Evolutionary conservation across 1,140 invertebrate genomes (phyloP).

Genomic region (Psilanteris sp.): DNA sequence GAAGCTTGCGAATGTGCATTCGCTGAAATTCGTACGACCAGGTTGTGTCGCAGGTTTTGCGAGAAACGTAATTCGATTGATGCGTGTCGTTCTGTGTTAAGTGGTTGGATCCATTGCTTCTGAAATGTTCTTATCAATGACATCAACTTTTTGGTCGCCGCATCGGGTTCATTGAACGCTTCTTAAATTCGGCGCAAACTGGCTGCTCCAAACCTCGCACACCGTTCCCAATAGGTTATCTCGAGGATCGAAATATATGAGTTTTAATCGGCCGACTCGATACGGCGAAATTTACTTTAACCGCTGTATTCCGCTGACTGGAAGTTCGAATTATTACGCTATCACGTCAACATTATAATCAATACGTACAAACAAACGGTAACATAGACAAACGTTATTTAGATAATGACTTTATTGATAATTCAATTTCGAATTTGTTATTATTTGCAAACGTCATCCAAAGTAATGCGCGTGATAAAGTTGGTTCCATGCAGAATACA

Average conservation of each 20-base stretch:
- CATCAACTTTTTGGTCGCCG: neutral
- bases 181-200: no score
- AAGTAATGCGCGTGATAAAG: slow-evolving; percentile 20
- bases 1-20: slow-evolving; percentile 26
- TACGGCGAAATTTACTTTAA: no score
- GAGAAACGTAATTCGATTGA: slow-evolving; percentile 9
- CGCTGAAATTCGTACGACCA: slow-evolving; percentile 22
- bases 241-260: no score
- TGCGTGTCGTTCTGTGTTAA: slow-evolving; percentile 30
- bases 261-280: no score
- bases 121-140: no score
- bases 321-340: slow-evolving; percentile 40
- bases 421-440: slow-evolving; percentile 27
- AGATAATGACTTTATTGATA: slow-evolving; percentile 42
- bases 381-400: slow-evolving; percentile 25
- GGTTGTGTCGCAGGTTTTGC: slow-evolving; percentile 23
- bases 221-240: no score
- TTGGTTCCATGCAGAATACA: slow-evolving; percentile 29
- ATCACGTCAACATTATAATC: slow-evolving; percentile 45
- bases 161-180: neutral
- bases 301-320: no score
- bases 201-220: no score
- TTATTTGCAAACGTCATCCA: slow-evolving; percentile 17
- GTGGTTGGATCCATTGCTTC: slow-evolving; percentile 14
- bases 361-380: slow-evolving; percentile 32